A percentile compares a stretch with the other conserved stretches of the same genome.
These are phyloP conservation scores for Myxocyprinus asiaticus DNA, from an alignment of 2,113 vertebrate genomes.

Conservation along the genomic window DNA sequence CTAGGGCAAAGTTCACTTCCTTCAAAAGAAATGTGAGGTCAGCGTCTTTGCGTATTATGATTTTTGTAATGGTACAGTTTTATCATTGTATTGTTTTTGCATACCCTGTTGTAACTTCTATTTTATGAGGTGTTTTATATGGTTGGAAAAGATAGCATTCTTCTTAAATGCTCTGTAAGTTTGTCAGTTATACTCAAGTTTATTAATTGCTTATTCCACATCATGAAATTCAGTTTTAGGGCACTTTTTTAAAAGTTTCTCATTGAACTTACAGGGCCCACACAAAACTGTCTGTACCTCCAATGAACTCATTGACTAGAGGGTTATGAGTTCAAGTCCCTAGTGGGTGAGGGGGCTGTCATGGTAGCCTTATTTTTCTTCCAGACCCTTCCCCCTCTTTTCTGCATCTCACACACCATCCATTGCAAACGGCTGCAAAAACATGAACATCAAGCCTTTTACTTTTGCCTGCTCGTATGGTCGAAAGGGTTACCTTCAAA, in stretches of 20 bases:
- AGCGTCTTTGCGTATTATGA: not conserved
- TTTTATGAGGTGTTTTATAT: not conserved
- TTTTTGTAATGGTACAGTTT: not conserved
- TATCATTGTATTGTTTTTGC: not conserved
- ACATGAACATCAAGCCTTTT: not conserved
- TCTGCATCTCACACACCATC: slow-evolving; percentile 50
- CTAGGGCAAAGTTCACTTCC: not conserved
- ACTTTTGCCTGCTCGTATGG: slow-evolving; percentile 50
- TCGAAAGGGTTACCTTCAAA: not conserved
- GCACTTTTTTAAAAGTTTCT: not conserved
- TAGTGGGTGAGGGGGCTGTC: slow-evolving; percentile 61
- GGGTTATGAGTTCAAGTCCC: slow-evolving; percentile 78
- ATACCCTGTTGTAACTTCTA: not conserved
- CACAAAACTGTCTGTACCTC: slow-evolving; percentile 61
- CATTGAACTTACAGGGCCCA: slow-evolving; percentile 26
- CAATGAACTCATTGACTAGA: slow-evolving; percentile 72
- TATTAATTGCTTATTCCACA: not conserved
- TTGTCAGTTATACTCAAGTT: not conserved
- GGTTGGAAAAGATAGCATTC: not conserved
- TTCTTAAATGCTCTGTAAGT: not conserved
- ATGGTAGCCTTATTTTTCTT: slow-evolving; percentile 46
- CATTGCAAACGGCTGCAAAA: slow-evolving; percentile 44
- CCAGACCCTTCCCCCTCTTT: slow-evolving; percentile 48
- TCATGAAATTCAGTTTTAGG: not conserved
- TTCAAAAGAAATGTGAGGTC: not conserved